A percentile compares a stretch with the other conserved stretches of the same genome.
Conservation (phyloP, 2,113 vertebrate genomes). For the Larimichthys polyactis region DNA sequence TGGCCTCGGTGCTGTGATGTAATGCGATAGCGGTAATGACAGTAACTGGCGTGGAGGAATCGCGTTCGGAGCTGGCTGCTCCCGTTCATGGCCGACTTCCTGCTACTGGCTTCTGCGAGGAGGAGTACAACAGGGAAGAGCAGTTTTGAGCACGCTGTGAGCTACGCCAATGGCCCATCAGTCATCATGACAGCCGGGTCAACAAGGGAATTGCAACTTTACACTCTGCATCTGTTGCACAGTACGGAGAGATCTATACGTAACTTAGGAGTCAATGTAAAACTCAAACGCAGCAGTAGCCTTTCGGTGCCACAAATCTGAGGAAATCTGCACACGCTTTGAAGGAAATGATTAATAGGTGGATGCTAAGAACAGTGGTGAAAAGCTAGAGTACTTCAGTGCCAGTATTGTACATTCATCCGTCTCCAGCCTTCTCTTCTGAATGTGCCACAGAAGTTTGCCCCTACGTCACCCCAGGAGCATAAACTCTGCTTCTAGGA, state of each 20-base stretch:
- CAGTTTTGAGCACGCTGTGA: constrained; percentile 45
- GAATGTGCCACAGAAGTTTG: constrained; percentile 36
- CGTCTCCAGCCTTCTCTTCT: not conserved
- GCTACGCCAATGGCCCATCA: constrained; percentile 60
- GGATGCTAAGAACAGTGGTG: not conserved
- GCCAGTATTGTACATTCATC: constrained; percentile 9
- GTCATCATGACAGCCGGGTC: constrained; percentile 65
- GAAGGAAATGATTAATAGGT: constrained; percentile 2
- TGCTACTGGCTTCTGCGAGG: constrained; percentile 25
- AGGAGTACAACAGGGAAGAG: constrained; percentile 33
- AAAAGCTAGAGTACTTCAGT: constrained; percentile 11
- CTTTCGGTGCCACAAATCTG: not conserved
- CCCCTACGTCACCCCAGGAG: constrained; percentile 53
- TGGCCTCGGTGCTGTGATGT: constrained; percentile 52
- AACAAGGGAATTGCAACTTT: constrained; percentile 51
- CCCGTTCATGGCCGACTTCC: constrained; percentile 38
- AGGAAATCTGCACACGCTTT: not conserved
- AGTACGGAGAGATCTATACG: constrained; percentile 2
- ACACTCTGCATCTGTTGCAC: constrained; percentile 42
- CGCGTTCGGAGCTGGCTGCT: constrained; percentile 50
- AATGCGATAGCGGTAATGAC: constrained; percentile 63
- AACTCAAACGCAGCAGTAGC: not conserved
- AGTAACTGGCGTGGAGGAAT: constrained; percentile 55
- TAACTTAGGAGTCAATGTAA: constrained; percentile 12
- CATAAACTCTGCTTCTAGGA: constrained; percentile 48